Percentiles rank a stretch among this genome's conserved stretches.
Conservation (phyloP, 2,888 invertebrate genomes). For the Strigamia maritima region DNA sequence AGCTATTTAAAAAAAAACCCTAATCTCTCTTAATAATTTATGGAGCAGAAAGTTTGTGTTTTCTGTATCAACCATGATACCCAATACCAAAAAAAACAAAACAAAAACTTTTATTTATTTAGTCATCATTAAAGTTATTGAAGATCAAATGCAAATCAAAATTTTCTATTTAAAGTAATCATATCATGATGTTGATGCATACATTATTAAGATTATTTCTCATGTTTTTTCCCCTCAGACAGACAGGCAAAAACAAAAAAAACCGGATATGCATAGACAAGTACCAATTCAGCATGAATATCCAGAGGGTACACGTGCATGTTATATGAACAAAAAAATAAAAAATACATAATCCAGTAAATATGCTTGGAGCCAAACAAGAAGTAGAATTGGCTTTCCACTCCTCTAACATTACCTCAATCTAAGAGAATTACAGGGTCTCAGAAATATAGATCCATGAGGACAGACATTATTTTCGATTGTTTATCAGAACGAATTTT, state of each 20-base stretch:
- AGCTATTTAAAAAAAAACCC: background rate
- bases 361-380: background rate
- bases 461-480: background rate
- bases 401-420: background rate
- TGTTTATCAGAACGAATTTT: background rate
- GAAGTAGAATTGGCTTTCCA: background rate
- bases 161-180: too few relatives aligned
- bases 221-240: background rate
- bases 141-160: too few relatives aligned
- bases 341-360: background rate
- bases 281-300: constrained; percentile 6
- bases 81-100: background rate
- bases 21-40: background rate
- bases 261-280: constrained; percentile 5
- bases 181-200: too few relatives aligned
- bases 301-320: constrained; percentile 11
- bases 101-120: too few relatives aligned
- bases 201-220: too few relatives aligned
- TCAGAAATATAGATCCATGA: background rate
- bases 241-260: background rate
- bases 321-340: background rate
- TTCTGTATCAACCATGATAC: background rate
- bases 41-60: background rate
- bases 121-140: too few relatives aligned
- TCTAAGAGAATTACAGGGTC: constrained; percentile 1